Conservation (phyloP, 2,113 vertebrate species). For the Reinhardtius hippoglossoides region DNA sequence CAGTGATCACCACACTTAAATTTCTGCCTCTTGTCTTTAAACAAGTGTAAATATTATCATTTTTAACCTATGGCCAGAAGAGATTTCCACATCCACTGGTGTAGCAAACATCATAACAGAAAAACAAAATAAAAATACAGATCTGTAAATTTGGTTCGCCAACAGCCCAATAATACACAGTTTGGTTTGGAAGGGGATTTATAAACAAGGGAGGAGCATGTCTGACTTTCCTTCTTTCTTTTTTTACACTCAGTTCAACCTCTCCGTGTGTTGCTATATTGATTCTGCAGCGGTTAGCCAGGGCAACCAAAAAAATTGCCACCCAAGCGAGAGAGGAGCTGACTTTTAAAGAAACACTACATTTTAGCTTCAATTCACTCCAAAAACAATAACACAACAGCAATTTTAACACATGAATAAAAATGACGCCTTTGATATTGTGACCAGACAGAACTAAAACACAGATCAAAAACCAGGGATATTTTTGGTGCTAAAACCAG, state of each 20-base stretch:
- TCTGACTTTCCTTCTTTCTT: conserved; percentile 2
- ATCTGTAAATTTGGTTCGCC: conserved; percentile 11
- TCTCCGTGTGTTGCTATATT: conserved; percentile 44
- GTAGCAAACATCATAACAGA: background rate
- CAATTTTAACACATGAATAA: conserved; percentile 3
- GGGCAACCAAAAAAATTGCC: conserved; percentile 36
- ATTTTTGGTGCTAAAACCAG: background rate
- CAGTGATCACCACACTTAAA: background rate
- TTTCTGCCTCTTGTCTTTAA: background rate
- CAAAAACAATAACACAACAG: conserved; percentile 30
- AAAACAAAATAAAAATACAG: conserved; percentile 10
- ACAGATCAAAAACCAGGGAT: background rate
- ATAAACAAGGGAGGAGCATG: conserved; percentile 34
- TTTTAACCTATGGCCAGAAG: background rate
- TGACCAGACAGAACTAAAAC: too few relatives aligned
- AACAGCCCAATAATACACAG: conserved; percentile 21
- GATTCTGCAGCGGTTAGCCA: conserved; percentile 42
- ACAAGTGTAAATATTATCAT: background rate
- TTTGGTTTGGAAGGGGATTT: conserved; percentile 27
- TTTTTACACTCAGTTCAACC: conserved; percentile 2
- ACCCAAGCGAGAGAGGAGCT: conserved; percentile 37
- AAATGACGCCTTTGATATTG: background rate
- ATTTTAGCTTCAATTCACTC: conserved; percentile 22
- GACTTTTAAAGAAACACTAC: conserved; percentile 45
- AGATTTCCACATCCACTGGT: background rate